phyloP scores from a whole-genome alignment of 2,888 invertebrate genomes.

The Coelinius sp. region DNA sequence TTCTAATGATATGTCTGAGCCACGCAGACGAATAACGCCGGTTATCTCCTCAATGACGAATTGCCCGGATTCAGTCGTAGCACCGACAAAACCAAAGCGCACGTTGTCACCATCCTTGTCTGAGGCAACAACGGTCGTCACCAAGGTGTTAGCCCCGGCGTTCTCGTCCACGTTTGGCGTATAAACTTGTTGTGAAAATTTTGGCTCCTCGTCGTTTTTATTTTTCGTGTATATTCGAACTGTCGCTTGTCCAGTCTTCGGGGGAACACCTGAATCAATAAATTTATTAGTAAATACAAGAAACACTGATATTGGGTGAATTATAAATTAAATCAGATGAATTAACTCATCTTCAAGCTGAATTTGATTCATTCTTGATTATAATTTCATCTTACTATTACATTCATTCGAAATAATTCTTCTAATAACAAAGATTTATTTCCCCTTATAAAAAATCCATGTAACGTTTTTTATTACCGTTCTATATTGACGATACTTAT shows the following conservation, averaged over 20 bases:
- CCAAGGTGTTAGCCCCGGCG: slow-evolving; percentile 94
- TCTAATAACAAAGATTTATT: no score
- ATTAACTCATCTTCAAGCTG: no score
- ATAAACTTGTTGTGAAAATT: slow-evolving; percentile 96
- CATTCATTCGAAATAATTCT: no score
- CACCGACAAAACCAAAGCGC: slow-evolving; percentile 91
- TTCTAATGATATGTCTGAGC: slow-evolving; percentile 88
- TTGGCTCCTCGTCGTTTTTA: slow-evolving; percentile 97
- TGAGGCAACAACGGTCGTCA: slow-evolving; percentile 96
- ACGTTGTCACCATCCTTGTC: slow-evolving; percentile 98
- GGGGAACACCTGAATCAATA: slow-evolving; percentile 79
- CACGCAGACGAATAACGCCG: slow-evolving; percentile 91
- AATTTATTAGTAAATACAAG: not conserved
- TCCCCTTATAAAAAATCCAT: no score
- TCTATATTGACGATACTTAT: no score
- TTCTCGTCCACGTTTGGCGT: slow-evolving; percentile 97
- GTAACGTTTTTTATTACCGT: no score
- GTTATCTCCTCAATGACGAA: slow-evolving; percentile 97
- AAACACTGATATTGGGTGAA: no score
- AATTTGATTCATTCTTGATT: no score
- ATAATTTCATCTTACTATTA: no score
- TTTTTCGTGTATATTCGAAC: slow-evolving; percentile 97
- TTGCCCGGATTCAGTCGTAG: slow-evolving; percentile 90
- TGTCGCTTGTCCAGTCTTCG: slow-evolving; percentile 93
- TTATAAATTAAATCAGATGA: no score